Base-by-base conservation (phyloP, 2,797 vertebrate species). In the Neosilurus hyrtlii region DNA sequence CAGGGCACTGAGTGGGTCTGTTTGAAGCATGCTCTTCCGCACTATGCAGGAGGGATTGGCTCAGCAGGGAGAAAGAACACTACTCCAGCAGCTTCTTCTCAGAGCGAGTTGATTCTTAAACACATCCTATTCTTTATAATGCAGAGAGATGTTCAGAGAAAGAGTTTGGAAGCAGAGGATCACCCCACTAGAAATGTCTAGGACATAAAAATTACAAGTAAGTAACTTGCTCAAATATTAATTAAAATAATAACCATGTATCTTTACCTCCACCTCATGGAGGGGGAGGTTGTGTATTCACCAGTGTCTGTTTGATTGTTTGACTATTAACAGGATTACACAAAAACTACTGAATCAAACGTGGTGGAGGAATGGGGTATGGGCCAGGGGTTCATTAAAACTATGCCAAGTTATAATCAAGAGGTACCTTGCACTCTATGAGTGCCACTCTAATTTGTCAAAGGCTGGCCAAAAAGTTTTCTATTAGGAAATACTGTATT, bases 1-100 rank as follows among this genome's bases (percentile, higher is more conserved):
- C 93, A 93, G 86, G 89, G 89, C 91, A 91, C 88, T 74, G 90
- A 91, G 90, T 84, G 86, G 91, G 90, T 91, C 90, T 89, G 89
- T 93, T 93, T 93, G 93, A 94, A 92, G 89, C 90, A 80, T 88
- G 84, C 89, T 88, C 89, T 90, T 91, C 88, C 85, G 89, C 89
- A 57, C 88, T 51, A 77, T 91, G 87, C 88, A 79, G 91, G 89
- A 88, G 91, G 93, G 91, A 83, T 86, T 72, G 77, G 59, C 81
- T 62, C 89, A 80, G 84, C 86, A 81, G 90, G 89, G 88, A 82
- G 49, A 81, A 20, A 72, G 78, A 71, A 81, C 75, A 78, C 86
- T 84, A 88, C 83, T 79, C 82, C 20, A 61, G 90, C 92, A 89
- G 91, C 89, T 90, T 85, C 89, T 89, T 90, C 91, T 90, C 91